Conservation (phyloP, 2,113 vertebrate genomes). For the Boulengeromyrus knoepffleri region DNA sequence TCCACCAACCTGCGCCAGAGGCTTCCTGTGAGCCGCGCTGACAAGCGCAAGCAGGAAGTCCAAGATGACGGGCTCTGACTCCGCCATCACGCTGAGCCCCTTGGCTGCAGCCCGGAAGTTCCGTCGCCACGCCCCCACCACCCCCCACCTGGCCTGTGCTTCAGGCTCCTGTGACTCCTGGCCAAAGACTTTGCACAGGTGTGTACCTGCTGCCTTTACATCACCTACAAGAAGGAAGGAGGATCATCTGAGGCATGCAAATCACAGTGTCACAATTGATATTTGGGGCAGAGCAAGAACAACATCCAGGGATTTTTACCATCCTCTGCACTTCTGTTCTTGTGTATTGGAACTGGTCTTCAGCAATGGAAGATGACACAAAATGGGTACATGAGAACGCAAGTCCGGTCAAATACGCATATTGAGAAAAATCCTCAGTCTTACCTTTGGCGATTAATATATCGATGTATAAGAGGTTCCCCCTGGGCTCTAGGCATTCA, state of each 20-base stretch:
- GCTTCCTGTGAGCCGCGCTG: slow-evolving; percentile 55
- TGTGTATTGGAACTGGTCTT: neutral
- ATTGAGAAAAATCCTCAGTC: neutral
- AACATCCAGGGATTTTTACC: neutral
- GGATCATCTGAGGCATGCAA: neutral
- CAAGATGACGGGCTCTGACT: slow-evolving; percentile 59
- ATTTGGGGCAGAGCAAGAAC: no score
- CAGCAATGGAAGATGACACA: neutral
- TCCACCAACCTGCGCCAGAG: slow-evolving; percentile 66
- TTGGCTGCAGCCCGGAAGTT: slow-evolving; percentile 49
- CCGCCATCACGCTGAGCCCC: slow-evolving; percentile 65
- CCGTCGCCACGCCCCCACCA: slow-evolving; percentile 69
- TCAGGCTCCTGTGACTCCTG: slow-evolving; percentile 52
- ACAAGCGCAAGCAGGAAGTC: slow-evolving; percentile 67
- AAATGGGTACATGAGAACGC: neutral
- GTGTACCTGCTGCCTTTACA: slow-evolving; percentile 54
- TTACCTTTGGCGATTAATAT: slow-evolving; percentile 68
- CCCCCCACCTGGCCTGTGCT: slow-evolving; percentile 66
- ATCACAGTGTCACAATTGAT: neutral
- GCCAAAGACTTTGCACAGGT: slow-evolving; percentile 64
- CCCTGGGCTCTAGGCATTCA: slow-evolving; percentile 50
- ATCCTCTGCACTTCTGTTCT: neutral
- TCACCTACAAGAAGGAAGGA: slow-evolving; percentile 47
- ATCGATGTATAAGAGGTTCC: slow-evolving; percentile 73
- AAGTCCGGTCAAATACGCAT: neutral